phyloP scores from a whole-genome alignment of 2,888 invertebrate species.

The Meta bourneti region DNA sequence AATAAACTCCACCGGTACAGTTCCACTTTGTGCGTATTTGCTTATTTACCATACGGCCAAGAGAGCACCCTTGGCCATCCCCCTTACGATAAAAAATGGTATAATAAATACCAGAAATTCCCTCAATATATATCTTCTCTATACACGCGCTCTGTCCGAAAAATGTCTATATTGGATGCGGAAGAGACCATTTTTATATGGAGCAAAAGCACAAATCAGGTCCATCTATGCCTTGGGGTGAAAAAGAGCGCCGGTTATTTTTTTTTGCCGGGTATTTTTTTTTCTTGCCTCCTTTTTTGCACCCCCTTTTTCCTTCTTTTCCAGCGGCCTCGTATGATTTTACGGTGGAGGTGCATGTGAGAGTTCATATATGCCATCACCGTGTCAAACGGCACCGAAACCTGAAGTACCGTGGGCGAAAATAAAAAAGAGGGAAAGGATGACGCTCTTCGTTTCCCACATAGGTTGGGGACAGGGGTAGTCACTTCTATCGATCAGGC shows the following conservation, averaged over 20 bases:
- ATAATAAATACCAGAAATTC: conserved; percentile 64
- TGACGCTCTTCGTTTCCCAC: conserved; percentile 58
- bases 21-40: conserved; percentile 73
- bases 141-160: not conserved
- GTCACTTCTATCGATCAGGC: conserved; percentile 55
- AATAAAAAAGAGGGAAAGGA: conserved; percentile 53
- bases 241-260: conserved; percentile 17
- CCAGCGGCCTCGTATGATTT: not conserved
- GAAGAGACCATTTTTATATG: conserved; percentile 61
- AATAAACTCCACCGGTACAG: conserved; percentile 57
- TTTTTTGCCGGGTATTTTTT: not conserved
- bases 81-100: conserved; percentile 29
- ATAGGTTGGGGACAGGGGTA: conserved; percentile 43
- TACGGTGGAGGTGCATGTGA: conserved; percentile 27
- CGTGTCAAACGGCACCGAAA: conserved; percentile 53
- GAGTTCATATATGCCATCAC: conserved; percentile 70
- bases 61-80: conserved; percentile 1
- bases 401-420: conserved; percentile 40
- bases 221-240: conserved; percentile 58
- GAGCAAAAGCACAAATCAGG: conserved; percentile 64
- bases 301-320: conserved; percentile 10
- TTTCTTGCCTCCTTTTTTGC: conserved; percentile 8
- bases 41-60: conserved; percentile 65
- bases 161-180: conserved; percentile 44
- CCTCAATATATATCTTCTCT: not conserved